Evolutionary conservation across 2,797 vertebrate species (phyloP).

Genomic region (Pogonophryne albipinna): DNA sequence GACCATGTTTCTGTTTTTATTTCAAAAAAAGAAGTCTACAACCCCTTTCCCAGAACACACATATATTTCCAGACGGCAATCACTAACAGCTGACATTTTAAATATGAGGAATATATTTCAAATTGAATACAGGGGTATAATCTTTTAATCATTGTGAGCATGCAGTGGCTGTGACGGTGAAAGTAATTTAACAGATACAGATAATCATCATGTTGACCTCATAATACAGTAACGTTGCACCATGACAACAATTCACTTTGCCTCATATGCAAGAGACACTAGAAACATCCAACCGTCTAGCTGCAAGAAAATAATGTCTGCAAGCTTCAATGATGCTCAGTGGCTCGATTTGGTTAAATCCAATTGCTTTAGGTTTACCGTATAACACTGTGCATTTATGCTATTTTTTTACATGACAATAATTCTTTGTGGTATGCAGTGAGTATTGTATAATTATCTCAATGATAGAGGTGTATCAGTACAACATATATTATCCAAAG

Average conservation of each 20-base stretch:
- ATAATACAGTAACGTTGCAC: conserved; percentile 28
- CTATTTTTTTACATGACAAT: conserved; percentile 37
- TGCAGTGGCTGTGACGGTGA: conserved; percentile 29
- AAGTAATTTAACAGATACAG: conserved; percentile 42
- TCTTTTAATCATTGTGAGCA: conserved; percentile 54
- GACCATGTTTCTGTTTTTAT: background rate
- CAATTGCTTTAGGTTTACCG: conserved; percentile 13
- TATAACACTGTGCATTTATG: conserved; percentile 26
- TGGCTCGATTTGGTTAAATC: conserved; percentile 6
- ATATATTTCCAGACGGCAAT: background rate
- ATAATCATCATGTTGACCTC: conserved; percentile 46
- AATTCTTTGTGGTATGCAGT: conserved; percentile 15
- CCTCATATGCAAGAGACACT: conserved; percentile 9
- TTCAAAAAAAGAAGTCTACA: background rate
- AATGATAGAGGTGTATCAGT: background rate
- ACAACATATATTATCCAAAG: background rate
- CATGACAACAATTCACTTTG: conserved; percentile 29
- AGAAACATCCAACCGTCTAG: conserved; percentile 27
- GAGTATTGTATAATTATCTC: conserved; percentile 27
- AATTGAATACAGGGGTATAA: conserved; percentile 40
- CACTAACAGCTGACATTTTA: conserved; percentile 39
- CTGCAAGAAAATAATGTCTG: conserved; percentile 30
- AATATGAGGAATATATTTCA: conserved; percentile 40
- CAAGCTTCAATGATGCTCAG: conserved; percentile 19
- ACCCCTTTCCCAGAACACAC: background rate